phyloP scores from a whole-genome alignment of 2,797 vertebrate genomes.

The Megaceryle alcyon region DNA sequence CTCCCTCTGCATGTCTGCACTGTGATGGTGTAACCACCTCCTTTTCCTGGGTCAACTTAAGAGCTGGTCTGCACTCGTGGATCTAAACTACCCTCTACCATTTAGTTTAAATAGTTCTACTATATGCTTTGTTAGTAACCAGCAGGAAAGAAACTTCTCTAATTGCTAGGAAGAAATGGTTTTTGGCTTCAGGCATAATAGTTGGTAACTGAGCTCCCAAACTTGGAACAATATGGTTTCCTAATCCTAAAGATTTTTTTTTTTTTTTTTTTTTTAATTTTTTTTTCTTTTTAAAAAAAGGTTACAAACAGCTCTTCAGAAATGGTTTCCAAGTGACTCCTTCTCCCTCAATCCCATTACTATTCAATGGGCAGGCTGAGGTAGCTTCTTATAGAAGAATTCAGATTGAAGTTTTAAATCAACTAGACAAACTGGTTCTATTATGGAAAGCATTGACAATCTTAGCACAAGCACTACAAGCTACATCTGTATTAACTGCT shows the following conservation, averaged over 20 bases:
- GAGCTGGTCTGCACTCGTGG: neutral
- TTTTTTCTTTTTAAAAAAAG: neutral
- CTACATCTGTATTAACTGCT: neutral
- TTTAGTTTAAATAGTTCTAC: neutral
- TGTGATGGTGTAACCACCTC: neutral
- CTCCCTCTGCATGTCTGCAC: conserved; percentile 3
- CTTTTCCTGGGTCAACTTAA: neutral
- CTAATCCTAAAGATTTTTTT: neutral
- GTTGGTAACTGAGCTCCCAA: neutral
- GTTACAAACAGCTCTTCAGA: neutral
- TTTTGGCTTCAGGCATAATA: neutral
- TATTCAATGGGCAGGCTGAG: neutral
- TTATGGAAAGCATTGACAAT: neutral
- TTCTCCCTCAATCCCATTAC: neutral
- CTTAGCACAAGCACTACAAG: neutral
- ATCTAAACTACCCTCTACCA: neutral
- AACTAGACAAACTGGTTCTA: conserved; percentile 29
- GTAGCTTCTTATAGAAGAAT: conserved; percentile 7
- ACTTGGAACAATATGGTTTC: neutral
- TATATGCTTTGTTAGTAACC: neutral
- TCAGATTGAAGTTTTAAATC: conserved; percentile 47
- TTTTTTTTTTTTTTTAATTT: no score
- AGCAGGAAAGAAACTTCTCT: neutral
- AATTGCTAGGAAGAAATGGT: neutral
- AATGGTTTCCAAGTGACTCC: neutral